Percentiles rank a stretch among this genome's conserved stretches.
phyloP scores from a whole-genome alignment of 2,113 vertebrate species.

The Myrmophylax atrothorax region DNA sequence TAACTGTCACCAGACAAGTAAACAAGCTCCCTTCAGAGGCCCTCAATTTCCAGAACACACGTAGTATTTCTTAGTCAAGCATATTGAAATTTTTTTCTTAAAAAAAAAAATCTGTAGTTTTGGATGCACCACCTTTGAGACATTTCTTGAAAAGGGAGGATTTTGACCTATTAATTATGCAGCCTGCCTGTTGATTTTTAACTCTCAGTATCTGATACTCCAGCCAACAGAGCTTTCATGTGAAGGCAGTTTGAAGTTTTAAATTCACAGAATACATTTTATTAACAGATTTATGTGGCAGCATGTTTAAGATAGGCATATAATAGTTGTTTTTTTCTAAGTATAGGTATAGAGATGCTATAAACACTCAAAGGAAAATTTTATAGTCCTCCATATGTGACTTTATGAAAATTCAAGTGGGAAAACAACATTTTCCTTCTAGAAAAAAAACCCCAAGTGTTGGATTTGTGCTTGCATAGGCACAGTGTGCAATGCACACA shows the following conservation, averaged over 20 bases:
- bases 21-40: not conserved
- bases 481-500: not conserved
- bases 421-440: not conserved
- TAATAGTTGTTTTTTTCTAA: not conserved
- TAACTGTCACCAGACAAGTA: not conserved
- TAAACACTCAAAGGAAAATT: not conserved
- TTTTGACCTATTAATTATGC: not conserved
- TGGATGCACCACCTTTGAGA: not conserved
- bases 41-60: not conserved
- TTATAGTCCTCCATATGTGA: not conserved
- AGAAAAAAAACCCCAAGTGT: not conserved
- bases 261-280: not conserved
- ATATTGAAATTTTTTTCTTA: not conserved
- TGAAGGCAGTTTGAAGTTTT: not conserved
- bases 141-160: not conserved
- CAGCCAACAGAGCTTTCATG: not conserved
- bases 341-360: not conserved
- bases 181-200: not conserved
- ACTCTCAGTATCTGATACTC: not conserved
- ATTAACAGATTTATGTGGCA: not conserved
- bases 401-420: not conserved
- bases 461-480: not conserved
- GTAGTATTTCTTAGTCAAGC: not conserved
- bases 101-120: not conserved
- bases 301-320: not conserved